Conservation (phyloP, 2,797 vertebrate species). For the Onychomys arenicola region DNA sequence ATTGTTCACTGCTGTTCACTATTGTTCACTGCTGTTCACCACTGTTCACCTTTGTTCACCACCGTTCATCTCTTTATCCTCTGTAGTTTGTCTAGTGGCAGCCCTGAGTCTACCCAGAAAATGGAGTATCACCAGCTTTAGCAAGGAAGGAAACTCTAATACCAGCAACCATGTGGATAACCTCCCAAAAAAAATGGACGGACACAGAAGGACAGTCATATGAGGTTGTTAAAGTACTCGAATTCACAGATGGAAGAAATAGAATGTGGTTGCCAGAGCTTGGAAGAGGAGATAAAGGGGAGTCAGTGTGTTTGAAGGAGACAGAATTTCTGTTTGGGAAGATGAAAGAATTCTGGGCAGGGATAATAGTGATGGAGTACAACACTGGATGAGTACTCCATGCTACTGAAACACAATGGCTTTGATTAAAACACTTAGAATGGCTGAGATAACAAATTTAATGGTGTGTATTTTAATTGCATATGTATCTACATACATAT, state of each 20-base stretch:
- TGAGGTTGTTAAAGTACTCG: not conserved
- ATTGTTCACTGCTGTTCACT: too few relatives aligned
- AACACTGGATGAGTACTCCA: not conserved
- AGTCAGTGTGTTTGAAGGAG: not conserved
- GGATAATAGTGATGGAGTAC: not conserved
- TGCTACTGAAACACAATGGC: not conserved
- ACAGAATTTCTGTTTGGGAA: not conserved
- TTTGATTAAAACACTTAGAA: not conserved
- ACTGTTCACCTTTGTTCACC: too few relatives aligned
- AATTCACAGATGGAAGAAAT: not conserved
- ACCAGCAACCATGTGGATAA: not conserved
- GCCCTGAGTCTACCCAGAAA: not conserved
- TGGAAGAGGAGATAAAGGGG: not conserved
- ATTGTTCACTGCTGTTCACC: too few relatives aligned
- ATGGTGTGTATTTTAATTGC: not conserved
- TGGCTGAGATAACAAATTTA: not conserved
- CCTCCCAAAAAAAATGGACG: not conserved
- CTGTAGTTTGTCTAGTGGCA: fast-evolving
- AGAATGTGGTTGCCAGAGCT: not conserved
- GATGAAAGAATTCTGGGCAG: not conserved
- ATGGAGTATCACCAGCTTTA: not conserved
- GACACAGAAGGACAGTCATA: not conserved
- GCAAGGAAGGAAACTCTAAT: not conserved
- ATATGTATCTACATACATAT: not conserved
- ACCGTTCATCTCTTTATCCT: not conserved